Base-by-base conservation (phyloP, 2,113 vertebrate genomes). In the Hystrix brachyura region DNA sequence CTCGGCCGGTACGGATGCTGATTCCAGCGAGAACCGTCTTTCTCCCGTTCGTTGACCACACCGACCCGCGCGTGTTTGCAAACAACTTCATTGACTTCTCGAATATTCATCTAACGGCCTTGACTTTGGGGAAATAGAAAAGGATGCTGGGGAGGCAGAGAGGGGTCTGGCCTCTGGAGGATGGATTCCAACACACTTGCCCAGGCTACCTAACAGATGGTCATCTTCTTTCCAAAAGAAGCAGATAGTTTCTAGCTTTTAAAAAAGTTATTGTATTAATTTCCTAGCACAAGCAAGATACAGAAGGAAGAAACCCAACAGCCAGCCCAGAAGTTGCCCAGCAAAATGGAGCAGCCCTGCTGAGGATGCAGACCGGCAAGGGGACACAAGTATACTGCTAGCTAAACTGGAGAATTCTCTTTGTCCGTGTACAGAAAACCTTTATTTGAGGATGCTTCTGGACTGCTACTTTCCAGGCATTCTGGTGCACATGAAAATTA, bases 21-120 rank as follows among this genome's bases (percentile, higher is more conserved):
- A 99, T 98, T 98, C 98, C 97, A 96, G 98, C 98, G 98, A 98
- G 98, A 99, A 99, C 98, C 97, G 95, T 98, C 98, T 98, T 98
- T 98, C 98, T 98, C 95, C 94, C 93, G 97, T 98, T 95, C 94
- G 64, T 76, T 94, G 86, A 94, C 91, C 79, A n/a, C 0, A 1
- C 65, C 4, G 62, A 88, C 87, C 93, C 23, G 53, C 69, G 0
- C 93, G 82, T 98, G 97, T 98, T 99, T 98, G 91, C 98, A 98
- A 98, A 99, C 98, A 98, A 98, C 97, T 98, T 99, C 98, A 98
- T 94, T 98, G 98, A 98, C 98, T 98, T 98, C 93, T 65, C 82
- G 84, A 98, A 98, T 98, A 98, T 97, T 98, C 97, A 14, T 97
- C 96, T 96, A 72, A 92, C 79, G 51, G 5, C 5, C 0, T 4